phyloP scores from a whole-genome alignment of 2,113 vertebrate species.

The zebrafish (Danio rerio) region DNA sequence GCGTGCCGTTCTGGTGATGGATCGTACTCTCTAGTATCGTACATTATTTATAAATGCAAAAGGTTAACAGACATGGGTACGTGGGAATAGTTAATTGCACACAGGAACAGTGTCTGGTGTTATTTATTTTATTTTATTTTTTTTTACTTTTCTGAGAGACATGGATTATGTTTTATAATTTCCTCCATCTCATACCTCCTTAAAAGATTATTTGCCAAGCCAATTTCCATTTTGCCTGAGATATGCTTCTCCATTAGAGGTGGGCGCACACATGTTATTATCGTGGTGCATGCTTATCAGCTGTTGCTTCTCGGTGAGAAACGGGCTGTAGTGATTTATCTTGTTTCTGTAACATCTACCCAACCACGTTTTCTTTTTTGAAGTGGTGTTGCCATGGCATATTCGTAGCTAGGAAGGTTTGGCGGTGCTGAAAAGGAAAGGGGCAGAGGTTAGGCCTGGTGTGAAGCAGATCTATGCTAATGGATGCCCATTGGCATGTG shows the following conservation, averaged over 20 bases:
- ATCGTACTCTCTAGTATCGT: conserved; percentile 26
- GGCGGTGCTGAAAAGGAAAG: not conserved
- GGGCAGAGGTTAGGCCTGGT: conserved; percentile 39
- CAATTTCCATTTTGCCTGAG: conserved; percentile 51
- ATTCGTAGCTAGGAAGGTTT: conserved; percentile 19
- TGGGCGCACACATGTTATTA: conserved; percentile 51
- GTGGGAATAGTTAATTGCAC: conserved; percentile 38
- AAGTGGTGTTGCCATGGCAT: conserved; percentile 54
- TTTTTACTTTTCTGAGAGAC: conserved; percentile 42
- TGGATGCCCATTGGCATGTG: conserved; percentile 50
- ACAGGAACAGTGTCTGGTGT: conserved; percentile 1
- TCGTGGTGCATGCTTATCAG: conserved; percentile 58
- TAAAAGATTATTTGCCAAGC: conserved; percentile 51
- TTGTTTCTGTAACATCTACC: conserved; percentile 48
- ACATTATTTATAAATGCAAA: conserved; percentile 60
- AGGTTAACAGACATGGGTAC: conserved; percentile 23
- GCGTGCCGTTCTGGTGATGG: conserved; percentile 10
- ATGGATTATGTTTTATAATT: conserved; percentile 56
- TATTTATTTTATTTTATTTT: conserved; percentile 25
- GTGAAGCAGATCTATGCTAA: conserved; percentile 57
- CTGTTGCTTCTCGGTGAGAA: conserved; percentile 42
- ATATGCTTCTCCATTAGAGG: conserved; percentile 54
- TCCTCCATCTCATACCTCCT: conserved; percentile 49
- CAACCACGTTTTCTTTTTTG: conserved; percentile 47
- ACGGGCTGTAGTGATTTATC: conserved; percentile 54